Conservation (phyloP, 2,113 vertebrate genomes). For the Synchiropus splendidus region DNA sequence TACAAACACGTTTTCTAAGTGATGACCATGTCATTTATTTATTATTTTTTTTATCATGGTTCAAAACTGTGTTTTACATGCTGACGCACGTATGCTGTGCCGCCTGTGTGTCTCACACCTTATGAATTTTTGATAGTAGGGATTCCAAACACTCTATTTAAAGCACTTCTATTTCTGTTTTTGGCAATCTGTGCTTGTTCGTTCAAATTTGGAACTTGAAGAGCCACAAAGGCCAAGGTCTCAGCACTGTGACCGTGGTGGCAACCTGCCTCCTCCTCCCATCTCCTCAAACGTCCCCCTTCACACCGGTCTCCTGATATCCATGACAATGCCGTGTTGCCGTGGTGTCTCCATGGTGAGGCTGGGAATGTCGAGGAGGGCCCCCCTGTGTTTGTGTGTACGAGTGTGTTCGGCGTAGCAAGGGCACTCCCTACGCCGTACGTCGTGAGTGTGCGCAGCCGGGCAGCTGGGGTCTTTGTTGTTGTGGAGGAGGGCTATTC, state of each 20-base stretch:
- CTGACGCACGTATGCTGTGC: not conserved
- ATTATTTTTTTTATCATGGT: too few species aligned
- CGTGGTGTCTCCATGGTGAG: slow-evolving; percentile 74
- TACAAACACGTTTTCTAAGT: slow-evolving; percentile 5
- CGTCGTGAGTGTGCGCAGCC: slow-evolving; percentile 35
- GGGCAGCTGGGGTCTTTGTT: slow-evolving; percentile 75
- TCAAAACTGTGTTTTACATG: slow-evolving; percentile 8
- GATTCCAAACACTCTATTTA: slow-evolving; percentile 14
- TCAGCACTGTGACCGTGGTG: slow-evolving; percentile 31
- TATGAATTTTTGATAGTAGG: slow-evolving; percentile 19
- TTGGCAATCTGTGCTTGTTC: slow-evolving; percentile 13
- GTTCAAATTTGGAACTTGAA: slow-evolving; percentile 34
- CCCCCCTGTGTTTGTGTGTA: slow-evolving; percentile 51
- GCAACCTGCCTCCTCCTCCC: slow-evolving; percentile 43
- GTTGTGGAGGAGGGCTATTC: slow-evolving; percentile 59
- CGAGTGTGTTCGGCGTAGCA: slow-evolving; percentile 29
- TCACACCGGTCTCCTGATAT: slow-evolving; percentile 69
- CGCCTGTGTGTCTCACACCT: slow-evolving; percentile 1
- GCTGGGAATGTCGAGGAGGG: slow-evolving; percentile 68
- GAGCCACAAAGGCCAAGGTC: slow-evolving; percentile 66
- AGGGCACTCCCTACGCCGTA: slow-evolving; percentile 44
- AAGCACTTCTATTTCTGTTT: slow-evolving; percentile 20
- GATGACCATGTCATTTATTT: too few species aligned
- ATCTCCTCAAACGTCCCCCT: slow-evolving; percentile 27
- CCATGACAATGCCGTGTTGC: slow-evolving; percentile 83